Base-by-base conservation (phyloP, 2,888 invertebrate species). In the Steromphala cineraria region DNA sequence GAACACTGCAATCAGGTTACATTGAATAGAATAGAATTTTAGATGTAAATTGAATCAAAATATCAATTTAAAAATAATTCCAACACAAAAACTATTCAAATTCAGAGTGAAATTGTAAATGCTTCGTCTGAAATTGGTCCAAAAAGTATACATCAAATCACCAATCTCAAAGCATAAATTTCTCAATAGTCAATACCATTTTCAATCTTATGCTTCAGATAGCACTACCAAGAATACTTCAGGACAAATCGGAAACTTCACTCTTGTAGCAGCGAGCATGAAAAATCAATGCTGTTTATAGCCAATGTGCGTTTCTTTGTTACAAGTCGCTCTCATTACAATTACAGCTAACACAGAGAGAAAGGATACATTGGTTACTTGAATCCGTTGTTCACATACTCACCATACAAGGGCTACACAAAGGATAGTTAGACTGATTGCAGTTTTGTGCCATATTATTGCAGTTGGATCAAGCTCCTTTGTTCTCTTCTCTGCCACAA, bases 351-450 rank as follows among this genome's bases (percentile, higher is more conserved):
- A 31, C 76, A n/a, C n/a, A 21, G 21, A 76, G 46, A 28, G 76
- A 76, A 74, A 74, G 21, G 13, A 28, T 24, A 67, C 53, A 28
- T 46, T 46, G 46, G 46, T 46, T 46, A 46, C 46, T 46, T 31
- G 52, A 62, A 40, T 28, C 67, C 40, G 15, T 46, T 36, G 19
- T 53, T 19, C 56, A 67, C 36, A 77, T 76, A 85, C 84, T 85
- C 78, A 85, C 83, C 85, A 84, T 84, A 53, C 82, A 81, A 56
- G 85, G 85, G 19, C 81, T 82, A 83, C 85, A 85, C 85, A 85
- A 78, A 28, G 85, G 85, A 75, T 82, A 85, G 81, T 78, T 85
- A 82, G 81, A 77, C 74, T 82, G 82, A 81, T 80, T 82, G 82
- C 85, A 85, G 84, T 79, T 85, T 83, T 85, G 85, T 56, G 84